Evolutionary conservation across 2,888 invertebrate species (phyloP), one percentile per base, ranked within the genome.

Genomic region (Phlogophora meticulosa): DNA sequence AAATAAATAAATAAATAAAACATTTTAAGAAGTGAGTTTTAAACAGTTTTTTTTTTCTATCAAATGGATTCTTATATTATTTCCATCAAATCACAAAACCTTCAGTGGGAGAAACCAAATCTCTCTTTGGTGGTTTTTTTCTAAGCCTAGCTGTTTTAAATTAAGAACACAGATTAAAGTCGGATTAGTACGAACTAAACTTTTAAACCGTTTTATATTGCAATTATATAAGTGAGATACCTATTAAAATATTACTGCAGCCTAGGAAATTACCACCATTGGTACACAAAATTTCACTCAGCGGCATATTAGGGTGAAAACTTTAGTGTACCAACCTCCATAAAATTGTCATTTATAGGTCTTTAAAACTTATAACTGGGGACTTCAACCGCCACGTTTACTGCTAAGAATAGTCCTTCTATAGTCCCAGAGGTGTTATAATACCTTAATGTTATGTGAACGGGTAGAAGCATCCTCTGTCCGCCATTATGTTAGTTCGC

Each of bases 291-390:
- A 67, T 72, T 48, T 5, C 15, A 57, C 65, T 48, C 57, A 61
- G 7, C 40, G 49, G 60, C 10, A n/a, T 56, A 42, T 58, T 61
- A 60, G 76, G 62, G 17, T 11, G 28, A 43, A 57, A 69, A 62
- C 45, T 76, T 36, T 64, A 72, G 42, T 64, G 20, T 64, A 24
- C 43, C n/a, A n/a, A n/a, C n/a, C n/a, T n/a, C n/a, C n/a, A 51
- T 70, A 55, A 73, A 73, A 49, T 49, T 38, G 36, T 20, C 38
- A 38, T 43, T 73, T 64, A 49, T 64, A 72, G 49, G 53, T 73
- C 38, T 64, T 55, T 49, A 49, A 15, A 49, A 43, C 42, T 38
- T 38, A n/a, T 40, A 49, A 49, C 55, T 24, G 9, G 53, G 53
- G 53, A 49, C 13, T 38, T 36, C 32, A 48, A 38, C 17, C 24